Evolutionary conservation across 2,888 invertebrate genomes (phyloP), one percentile per base, ranked within the genome.

Genomic region (Mesorhabditis sp.): DNA sequence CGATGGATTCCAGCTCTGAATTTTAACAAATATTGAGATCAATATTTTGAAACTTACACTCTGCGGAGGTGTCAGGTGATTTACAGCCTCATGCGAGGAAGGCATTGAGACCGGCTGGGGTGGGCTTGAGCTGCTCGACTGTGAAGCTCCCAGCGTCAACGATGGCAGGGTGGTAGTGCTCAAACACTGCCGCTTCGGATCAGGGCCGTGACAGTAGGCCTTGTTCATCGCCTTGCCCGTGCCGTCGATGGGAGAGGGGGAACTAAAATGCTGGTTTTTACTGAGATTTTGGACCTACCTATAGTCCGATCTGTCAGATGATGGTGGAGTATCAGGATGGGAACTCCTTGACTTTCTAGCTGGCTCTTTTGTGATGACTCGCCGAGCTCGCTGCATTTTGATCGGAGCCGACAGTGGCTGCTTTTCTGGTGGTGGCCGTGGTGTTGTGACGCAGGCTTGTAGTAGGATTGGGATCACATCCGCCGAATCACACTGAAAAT

Each of bases 301-400:
- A n/a, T 50, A 50, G n/a, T 50, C 58, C 7, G 58, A 50, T 10
- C 58, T 10, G n/a, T 50, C 58, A 10, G 58, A 50, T 13, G 58
- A 50, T 50, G 58, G 58, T 50, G 58, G 58, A 50, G 58, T 50
- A n/a, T 50, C 58, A 10, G 58, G 58, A 50, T 50, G 58, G 7
- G 58, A 10, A 13, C 10, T n/a, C n/a, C 58, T 10, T 50, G 58
- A 50, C n/a, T 50, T 50, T 10, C 58, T 10, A 2, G 58, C 58
- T 1, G 58, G 58, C n/a, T 50, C 58, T 50, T n/a, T 50, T n/a
- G 58, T 50, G 7, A n/a, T 10, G n/a, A 10, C 58, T 50, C 58
- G 7, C 58, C 58, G 7, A 13, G 58, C 58, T 50, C 58, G 7
- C 10, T 13, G 10, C 7, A 50, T n/a, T 50, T n/a, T 50, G 7